Percentiles rank a stretch among this genome's conserved stretches.
These are phyloP conservation scores for Pyrocephalus nanus DNA, from an alignment of 2,797 vertebrate genomes.

Conservation along the genomic window DNA sequence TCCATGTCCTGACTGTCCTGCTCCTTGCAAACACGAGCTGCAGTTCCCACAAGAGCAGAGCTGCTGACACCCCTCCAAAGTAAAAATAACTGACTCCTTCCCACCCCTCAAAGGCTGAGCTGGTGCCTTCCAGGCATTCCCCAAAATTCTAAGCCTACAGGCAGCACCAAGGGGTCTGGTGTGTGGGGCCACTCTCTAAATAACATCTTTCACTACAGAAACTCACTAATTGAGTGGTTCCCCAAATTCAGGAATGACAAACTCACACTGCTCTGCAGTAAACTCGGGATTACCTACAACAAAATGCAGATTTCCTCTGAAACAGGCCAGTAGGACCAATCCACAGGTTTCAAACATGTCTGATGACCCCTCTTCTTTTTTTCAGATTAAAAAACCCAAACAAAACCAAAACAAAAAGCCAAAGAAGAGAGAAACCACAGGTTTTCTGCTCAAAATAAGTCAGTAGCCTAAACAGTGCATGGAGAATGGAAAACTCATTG, in stretches of 20 bases:
- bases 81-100: background rate
- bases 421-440: background rate
- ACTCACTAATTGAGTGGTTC: background rate
- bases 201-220: background rate
- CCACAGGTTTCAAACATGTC: background rate
- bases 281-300: background rate
- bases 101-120: background rate
- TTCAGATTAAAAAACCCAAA: background rate
- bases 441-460: background rate
- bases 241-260: background rate
- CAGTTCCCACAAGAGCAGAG: background rate
- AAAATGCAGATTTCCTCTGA: background rate
- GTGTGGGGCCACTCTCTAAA: background rate
- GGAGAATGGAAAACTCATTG: background rate
- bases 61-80: background rate
- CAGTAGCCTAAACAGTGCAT: background rate
- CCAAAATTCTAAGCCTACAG: background rate
- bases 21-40: background rate
- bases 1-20: background rate
- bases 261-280: background rate
- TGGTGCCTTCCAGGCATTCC: background rate
- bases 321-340: rapidly evolving
- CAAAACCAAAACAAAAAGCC: background rate
- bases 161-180: background rate
- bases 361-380: background rate